These are phyloP conservation scores for Sebastes elongatus DNA, from an alignment of 2,797 vertebrate species.

Conservation along the genomic window DNA sequence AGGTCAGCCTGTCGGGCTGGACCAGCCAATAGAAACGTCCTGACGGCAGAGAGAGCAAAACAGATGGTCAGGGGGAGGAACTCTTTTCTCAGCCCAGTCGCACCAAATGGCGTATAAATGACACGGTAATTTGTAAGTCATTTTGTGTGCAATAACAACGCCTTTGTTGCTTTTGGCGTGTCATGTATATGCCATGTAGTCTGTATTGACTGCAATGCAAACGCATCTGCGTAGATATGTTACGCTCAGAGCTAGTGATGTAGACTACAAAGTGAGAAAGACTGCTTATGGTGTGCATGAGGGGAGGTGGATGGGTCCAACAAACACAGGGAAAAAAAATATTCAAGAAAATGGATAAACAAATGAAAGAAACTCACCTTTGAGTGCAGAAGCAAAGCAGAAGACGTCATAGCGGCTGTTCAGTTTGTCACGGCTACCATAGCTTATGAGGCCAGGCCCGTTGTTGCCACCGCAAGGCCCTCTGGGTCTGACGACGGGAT, in stretches of 20 bases:
- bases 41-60: conserved; percentile 58
- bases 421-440: conserved; percentile 88
- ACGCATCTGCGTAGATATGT: too few species aligned
- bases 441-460: conserved; percentile 89
- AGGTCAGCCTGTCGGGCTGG: conserved; percentile 89
- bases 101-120: too few species aligned
- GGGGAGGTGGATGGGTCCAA: too few species aligned
- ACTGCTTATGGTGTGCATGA: too few species aligned
- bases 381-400: conserved; percentile 88
- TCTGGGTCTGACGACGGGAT: conserved; percentile 92
- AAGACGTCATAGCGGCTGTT: conserved; percentile 90
- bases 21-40: conserved; percentile 93
- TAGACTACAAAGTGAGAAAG: too few species aligned
- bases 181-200: too few species aligned
- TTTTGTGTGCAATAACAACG: too few species aligned
- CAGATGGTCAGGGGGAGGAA: background rate
- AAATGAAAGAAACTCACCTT: conserved; percentile 79
- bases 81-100: too few species aligned
- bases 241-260: too few species aligned
- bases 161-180: too few species aligned
- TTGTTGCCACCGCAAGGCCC: conserved; percentile 90
- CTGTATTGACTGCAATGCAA: too few species aligned
- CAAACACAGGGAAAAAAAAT: background rate
- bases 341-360: background rate
- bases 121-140: too few species aligned